Conservation (phyloP, 2,113 vertebrate genomes). For the Oceanodroma tethys region DNA sequence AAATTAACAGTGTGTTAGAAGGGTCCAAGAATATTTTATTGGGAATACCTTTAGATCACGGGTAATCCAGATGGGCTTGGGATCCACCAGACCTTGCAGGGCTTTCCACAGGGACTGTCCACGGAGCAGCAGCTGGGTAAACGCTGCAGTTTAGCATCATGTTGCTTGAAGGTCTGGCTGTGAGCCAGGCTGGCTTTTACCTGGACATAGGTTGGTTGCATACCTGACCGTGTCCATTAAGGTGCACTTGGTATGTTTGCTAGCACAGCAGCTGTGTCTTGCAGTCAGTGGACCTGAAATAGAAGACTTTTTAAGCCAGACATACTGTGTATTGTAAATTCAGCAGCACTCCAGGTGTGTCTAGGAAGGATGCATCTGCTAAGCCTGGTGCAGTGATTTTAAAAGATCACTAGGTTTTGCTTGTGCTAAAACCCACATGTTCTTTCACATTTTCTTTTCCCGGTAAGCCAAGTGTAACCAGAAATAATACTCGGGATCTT, state of each 20-base stretch:
- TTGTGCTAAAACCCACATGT: background rate
- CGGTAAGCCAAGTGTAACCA: background rate
- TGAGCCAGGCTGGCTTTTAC: background rate
- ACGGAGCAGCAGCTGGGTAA: background rate
- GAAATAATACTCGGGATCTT: background rate
- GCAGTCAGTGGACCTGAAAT: background rate
- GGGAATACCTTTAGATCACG: background rate
- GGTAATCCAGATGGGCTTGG: background rate
- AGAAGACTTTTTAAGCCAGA: background rate
- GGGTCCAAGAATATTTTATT: background rate
- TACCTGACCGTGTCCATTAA: background rate
- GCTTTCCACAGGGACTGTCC: background rate
- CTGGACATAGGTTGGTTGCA: background rate
- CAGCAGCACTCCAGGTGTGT: background rate
- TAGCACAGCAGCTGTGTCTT: background rate
- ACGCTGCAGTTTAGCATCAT: background rate
- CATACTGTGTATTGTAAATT: background rate
- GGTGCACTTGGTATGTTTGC: background rate
- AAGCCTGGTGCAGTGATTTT: background rate
- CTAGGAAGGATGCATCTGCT: conserved; percentile 18
- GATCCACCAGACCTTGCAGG: background rate
- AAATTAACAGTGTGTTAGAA: background rate
- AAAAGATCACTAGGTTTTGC: conserved; percentile 6
- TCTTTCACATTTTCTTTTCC: background rate
- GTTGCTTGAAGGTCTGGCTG: background rate